Evolutionary conservation across 2,888 invertebrate species (phyloP), one percentile per base, ranked within the genome.

Genomic region (Cephalotes varians): DNA sequence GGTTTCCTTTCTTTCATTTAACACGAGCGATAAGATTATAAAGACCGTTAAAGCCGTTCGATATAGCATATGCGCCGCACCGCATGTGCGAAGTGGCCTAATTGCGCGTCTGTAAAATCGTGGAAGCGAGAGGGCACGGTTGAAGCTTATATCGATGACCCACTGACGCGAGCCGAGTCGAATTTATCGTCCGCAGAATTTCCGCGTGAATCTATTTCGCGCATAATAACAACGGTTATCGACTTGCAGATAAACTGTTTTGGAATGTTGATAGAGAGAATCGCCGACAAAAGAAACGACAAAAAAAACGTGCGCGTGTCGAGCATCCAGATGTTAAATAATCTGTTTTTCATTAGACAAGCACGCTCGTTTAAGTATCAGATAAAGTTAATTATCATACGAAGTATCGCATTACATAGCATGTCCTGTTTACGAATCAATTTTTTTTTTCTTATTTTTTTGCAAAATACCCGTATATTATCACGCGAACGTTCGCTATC

Each of bases 1-100:
- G 54, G 40, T 80, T 82, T 83, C 83, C 80, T 73, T 84, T 62
- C 65, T 64, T 44, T 21, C 67, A n/a, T 47, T 72, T 77, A 74
- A 81, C n/a, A n/a, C 67, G 71, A 81, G 74, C 85, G 85, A 89
- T 87, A 86, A 88, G 84, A 89, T 86, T 86, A 71, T 77, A 82
- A 81, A 79, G 77, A 83, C 83, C 88, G 88, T 87, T 87, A 87
- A 87, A 79, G 25, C 44, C 37, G 60, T 7, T 37, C 49, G 54
- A 49, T 49, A 31, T 58, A 21, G 62, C 67, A 6, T 47, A 58
- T 34, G 44, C 79, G 73, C 64, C 44, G 73, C 54, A 47, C 44
- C 49, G 72, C 54, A 47, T 44, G n/a, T n/a, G n/a, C 76, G 34
- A 40, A 12, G 15, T 40, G 37, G 51, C 25, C 54, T 74, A 87